Evolutionary conservation across 37 sponge, comb jelly and placozoan species (phyloP), one percentile per base, ranked within the genome.

Genomic region (Diacarnus erythraeanus): DNA sequence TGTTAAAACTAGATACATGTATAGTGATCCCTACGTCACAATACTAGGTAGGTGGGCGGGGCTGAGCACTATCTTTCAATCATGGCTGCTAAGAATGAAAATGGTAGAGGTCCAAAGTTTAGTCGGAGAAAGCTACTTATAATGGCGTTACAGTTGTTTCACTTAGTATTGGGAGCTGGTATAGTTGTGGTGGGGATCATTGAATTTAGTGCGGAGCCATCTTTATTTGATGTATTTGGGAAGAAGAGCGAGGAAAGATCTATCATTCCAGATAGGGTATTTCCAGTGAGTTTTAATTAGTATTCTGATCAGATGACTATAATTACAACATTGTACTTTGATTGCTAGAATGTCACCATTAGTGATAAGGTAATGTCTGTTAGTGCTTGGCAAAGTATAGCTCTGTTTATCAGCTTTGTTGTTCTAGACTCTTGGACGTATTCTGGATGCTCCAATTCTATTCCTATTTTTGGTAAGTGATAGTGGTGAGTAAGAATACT

Each of bases 181-280:
- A 40, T 74, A 27, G 22, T 74, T n/a, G 1, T 54, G 12, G 27
- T 74, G 10, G 74, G 74, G 3, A 6, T 74, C 18, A 57, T 54
- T 34, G 74, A 74, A 30, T 74, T 74, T 29, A 41, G 35, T 27
- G 57, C 33, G 54, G 74, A 74, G 18, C 74, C 57, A 1, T 44
- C 74, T 26, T 18, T 74, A 56, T 74, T 74, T 54, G 74, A 74
- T 30, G 18, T 74, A 8, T 41, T 74, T 22, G 74, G 74, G 29
- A 56, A 54, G 18, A 47, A 51, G 30, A 35, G 9, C 4, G 57
- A 47, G 36, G 25, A 35, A 30, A 65, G 66, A 31, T 1, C 34
- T 25, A 22, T 41, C 2, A 47, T 74, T 26, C 57, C 74, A n/a
- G 57, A 6, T 25, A 30, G 25, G 4, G 57, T 5, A 1, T 74